Percentiles rank a stretch among this genome's conserved stretches.
Evolutionary conservation across 2,113 vertebrate genomes (phyloP).

Genomic region (Amia ocellicauda): DNA sequence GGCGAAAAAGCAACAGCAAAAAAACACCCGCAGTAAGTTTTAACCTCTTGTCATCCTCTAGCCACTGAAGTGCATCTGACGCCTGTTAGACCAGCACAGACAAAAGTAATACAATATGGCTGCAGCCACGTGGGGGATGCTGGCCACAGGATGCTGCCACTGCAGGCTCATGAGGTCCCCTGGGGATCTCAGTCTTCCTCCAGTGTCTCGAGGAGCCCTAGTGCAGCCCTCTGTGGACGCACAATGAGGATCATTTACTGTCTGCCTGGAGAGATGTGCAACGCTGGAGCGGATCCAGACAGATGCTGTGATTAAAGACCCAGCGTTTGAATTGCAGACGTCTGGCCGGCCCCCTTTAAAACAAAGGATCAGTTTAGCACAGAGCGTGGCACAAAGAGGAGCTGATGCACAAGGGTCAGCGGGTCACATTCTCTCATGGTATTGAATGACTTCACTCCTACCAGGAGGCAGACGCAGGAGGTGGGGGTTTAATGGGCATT

Average conservation of each 20-base stretch:
- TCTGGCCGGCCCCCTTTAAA: conserved; percentile 31
- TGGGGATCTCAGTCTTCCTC: neutral
- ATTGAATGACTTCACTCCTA: conserved; percentile 64
- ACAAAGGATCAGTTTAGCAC: conserved; percentile 62
- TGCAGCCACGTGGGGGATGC: neutral
- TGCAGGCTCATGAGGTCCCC: too few relatives aligned
- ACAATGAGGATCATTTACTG: conserved; percentile 14
- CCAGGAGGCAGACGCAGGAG: conserved; percentile 3
- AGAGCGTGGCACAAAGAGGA: conserved; percentile 17
- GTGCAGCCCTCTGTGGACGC: neutral
- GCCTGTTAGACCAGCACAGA: too few relatives aligned
- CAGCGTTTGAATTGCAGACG: conserved; percentile 30
- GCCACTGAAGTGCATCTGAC: too few relatives aligned
- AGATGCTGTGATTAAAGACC: conserved; percentile 44
- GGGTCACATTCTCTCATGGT: conserved; percentile 61
- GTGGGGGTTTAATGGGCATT: conserved; percentile 3
- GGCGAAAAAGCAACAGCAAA: too few relatives aligned
- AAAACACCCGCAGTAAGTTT: too few relatives aligned
- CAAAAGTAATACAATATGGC: too few relatives aligned
- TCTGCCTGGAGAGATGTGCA: neutral
- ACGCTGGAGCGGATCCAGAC: conserved; percentile 7
- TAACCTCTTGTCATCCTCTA: too few relatives aligned
- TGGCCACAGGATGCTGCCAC: too few relatives aligned
- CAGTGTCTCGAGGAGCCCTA: neutral
- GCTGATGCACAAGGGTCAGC: conserved; percentile 60